Conservation (phyloP, 2,797 vertebrate genomes). For the Clamator glandarius region DNA sequence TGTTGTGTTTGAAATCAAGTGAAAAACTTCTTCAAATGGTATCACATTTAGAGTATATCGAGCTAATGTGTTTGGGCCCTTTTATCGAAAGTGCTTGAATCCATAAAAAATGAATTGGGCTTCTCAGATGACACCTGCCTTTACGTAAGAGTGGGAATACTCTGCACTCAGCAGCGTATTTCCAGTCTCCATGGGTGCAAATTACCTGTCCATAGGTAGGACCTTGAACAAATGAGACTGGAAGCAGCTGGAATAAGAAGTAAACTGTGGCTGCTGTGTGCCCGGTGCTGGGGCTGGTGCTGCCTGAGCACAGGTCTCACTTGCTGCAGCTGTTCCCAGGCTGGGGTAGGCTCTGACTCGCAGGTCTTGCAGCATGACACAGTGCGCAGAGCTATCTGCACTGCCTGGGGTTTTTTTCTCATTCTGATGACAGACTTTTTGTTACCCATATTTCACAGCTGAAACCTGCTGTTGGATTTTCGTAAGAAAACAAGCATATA, state of each 20-base stretch:
- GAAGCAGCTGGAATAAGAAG: background rate
- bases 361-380: fast-evolving
- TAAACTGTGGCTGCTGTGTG: background rate
- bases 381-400: background rate
- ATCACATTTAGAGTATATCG: background rate
- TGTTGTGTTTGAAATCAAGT: background rate
- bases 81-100: background rate
- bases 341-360: background rate
- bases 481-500: background rate
- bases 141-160: background rate
- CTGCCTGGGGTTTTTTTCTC: fast-evolving
- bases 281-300: too few relatives aligned
- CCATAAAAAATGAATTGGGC: background rate
- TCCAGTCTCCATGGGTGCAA: background rate
- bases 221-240: fast-evolving
- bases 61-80: background rate
- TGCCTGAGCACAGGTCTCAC: background rate
- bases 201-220: background rate
- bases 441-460: background rate
- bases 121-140: background rate
- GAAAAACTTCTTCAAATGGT: background rate
- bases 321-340: background rate
- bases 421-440: background rate
- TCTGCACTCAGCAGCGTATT: background rate
- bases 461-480: background rate